Evolutionary conservation across 2,888 invertebrate genomes (phyloP).

Genomic region (Yponomeuta evonymella): DNA sequence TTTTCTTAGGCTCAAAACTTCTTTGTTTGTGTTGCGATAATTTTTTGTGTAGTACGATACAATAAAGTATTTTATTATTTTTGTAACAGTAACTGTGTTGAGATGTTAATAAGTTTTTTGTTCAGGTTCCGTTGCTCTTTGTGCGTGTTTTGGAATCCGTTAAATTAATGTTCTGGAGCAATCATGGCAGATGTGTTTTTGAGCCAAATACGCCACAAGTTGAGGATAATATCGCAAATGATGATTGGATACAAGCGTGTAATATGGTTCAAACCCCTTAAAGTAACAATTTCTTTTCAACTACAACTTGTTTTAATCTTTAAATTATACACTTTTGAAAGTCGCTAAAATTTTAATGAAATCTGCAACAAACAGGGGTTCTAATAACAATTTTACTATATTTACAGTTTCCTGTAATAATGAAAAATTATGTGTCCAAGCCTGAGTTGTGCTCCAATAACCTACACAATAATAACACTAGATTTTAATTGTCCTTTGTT

Average conservation of each 20-base stretch:
- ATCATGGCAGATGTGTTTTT: constrained; percentile 36
- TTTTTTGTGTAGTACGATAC: constrained; percentile 37
- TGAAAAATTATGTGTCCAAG: too few relatives aligned
- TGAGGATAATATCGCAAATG: constrained; percentile 10
- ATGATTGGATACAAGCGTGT: not conserved
- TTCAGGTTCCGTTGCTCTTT: constrained; percentile 28
- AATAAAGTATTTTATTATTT: constrained; percentile 41
- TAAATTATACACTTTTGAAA: too few relatives aligned
- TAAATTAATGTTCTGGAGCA: constrained; percentile 27
- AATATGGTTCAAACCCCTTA: too few relatives aligned
- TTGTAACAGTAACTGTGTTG: constrained; percentile 50
- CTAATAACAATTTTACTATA: too few relatives aligned
- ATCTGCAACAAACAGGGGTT: too few relatives aligned
- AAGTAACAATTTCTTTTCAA: too few relatives aligned
- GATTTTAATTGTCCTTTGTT: too few relatives aligned
- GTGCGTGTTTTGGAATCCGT: constrained; percentile 31
- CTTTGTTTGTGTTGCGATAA: constrained; percentile 49
- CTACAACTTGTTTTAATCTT: too few relatives aligned
- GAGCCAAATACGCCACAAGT: constrained; percentile 22
- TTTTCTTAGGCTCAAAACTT: constrained; percentile 40
- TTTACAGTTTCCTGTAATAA: too few relatives aligned
- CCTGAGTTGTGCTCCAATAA: too few relatives aligned
- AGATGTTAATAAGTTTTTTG: constrained; percentile 65
- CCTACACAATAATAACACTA: too few relatives aligned
- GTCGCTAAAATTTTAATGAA: too few relatives aligned